A percentile compares a stretch with the other conserved stretches of the same genome.
Conservation (phyloP, 2,113 vertebrate genomes). For the Neomonachus schauinslandi region DNA sequence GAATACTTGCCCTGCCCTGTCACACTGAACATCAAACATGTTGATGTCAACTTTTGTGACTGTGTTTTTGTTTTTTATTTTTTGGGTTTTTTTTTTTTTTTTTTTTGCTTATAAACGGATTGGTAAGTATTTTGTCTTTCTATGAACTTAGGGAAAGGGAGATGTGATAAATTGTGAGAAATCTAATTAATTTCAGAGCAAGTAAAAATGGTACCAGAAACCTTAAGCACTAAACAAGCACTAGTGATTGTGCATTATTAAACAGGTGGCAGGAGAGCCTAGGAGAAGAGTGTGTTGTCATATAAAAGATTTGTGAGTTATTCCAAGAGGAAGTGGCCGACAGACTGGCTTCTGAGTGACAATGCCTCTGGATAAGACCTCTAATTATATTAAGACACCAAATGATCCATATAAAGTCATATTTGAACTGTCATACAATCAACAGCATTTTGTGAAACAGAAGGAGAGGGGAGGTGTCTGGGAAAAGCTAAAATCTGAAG, state of each 20-base stretch:
- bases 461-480: rapidly evolving
- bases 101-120: not conserved
- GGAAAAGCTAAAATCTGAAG: not conserved
- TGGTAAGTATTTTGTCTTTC: not conserved
- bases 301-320: not conserved
- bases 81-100: not conserved
- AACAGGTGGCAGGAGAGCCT: not conserved
- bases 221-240: not conserved
- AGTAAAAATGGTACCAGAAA: not conserved
- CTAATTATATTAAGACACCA: not conserved
- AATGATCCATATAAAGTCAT: not conserved
- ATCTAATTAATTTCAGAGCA: not conserved
- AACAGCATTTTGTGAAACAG: not conserved
- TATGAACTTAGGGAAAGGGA: not conserved
- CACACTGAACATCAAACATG: not conserved
- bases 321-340: not conserved
- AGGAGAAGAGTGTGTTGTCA: not conserved
- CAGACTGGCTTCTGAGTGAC: not conserved
- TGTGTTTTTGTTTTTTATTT: not conserved
- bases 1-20: not conserved
- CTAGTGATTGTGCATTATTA: not conserved
- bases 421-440: not conserved
- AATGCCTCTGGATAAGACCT: not conserved
- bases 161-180: not conserved
- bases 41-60: not conserved